Evolutionary conservation across 2,113 vertebrate species (phyloP).

Genomic region (sheep (Ovis aries)): DNA sequence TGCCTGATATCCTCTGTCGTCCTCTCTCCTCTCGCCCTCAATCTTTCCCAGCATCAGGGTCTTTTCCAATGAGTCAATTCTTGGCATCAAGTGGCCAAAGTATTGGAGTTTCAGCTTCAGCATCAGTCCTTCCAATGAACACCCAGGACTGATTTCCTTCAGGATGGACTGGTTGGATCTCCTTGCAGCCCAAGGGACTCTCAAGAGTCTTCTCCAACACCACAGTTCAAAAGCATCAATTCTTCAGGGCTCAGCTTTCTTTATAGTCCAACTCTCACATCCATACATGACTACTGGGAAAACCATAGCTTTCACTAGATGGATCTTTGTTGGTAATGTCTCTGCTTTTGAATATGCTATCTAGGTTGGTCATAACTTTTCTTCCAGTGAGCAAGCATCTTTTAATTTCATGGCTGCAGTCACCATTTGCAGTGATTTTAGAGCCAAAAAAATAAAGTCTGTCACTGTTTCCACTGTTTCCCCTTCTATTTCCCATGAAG

Average conservation of each 20-base stretch:
- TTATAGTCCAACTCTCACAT: background rate
- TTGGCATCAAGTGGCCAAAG: background rate
- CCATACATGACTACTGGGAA: background rate
- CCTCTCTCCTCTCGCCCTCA: background rate
- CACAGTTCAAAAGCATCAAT: background rate
- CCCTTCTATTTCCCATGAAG: background rate
- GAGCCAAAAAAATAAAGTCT: background rate
- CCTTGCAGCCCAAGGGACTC: background rate
- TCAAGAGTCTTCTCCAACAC: background rate
- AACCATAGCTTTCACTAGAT: background rate
- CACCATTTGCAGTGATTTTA: background rate
- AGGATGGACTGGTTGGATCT: background rate
- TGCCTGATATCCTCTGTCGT: background rate
- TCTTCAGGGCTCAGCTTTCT: background rate
- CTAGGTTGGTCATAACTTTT: background rate
- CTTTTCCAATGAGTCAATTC: background rate
- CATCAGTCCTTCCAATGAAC: background rate
- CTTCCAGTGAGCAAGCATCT: background rate
- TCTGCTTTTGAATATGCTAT: background rate
- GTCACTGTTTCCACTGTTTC: background rate
- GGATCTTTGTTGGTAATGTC: background rate
- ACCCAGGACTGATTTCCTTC: background rate
- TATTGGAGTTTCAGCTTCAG: background rate
- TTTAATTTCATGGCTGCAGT: background rate
- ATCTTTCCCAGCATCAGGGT: background rate